These are phyloP conservation scores for Luscinia megarhynchos DNA, from an alignment of 2,797 vertebrate species.

Conservation along the genomic window DNA sequence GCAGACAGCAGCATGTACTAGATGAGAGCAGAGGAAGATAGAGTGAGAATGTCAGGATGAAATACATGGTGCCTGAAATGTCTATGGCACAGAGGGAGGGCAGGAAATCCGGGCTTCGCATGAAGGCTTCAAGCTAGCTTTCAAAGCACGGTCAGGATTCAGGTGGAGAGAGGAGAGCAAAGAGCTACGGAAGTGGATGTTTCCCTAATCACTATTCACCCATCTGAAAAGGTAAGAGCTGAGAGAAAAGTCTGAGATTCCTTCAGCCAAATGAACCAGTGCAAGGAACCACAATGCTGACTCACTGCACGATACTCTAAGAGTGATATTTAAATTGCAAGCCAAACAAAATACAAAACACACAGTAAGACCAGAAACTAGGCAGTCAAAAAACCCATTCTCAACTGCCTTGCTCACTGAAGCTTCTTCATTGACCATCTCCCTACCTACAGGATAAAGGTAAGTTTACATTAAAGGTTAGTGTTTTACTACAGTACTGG, in stretches of 20 bases:
- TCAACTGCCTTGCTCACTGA: background rate
- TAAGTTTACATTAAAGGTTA: background rate
- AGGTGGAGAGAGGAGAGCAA: background rate
- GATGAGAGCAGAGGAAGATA: background rate
- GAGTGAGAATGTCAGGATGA: background rate
- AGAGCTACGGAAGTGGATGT: background rate
- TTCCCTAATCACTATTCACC: background rate
- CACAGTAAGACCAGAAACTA: background rate
- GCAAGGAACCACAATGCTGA: background rate
- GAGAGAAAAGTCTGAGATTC: background rate
- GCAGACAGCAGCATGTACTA: background rate
- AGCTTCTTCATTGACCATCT: background rate
- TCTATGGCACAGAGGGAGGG: background rate
- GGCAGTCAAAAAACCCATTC: background rate
- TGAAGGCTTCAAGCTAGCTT: background rate
- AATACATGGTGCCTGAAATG: background rate
- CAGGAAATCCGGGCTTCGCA: background rate
- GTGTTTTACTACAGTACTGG: background rate
- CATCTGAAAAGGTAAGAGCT: background rate
- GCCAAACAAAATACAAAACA: background rate
- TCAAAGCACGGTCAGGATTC: background rate
- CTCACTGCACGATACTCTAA: background rate
- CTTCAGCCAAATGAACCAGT: conserved; percentile 8
- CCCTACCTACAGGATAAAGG: background rate
- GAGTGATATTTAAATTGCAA: background rate